Evolutionary conservation across 2,113 vertebrate species (phyloP).

Genomic region (Mobula hypostoma): DNA sequence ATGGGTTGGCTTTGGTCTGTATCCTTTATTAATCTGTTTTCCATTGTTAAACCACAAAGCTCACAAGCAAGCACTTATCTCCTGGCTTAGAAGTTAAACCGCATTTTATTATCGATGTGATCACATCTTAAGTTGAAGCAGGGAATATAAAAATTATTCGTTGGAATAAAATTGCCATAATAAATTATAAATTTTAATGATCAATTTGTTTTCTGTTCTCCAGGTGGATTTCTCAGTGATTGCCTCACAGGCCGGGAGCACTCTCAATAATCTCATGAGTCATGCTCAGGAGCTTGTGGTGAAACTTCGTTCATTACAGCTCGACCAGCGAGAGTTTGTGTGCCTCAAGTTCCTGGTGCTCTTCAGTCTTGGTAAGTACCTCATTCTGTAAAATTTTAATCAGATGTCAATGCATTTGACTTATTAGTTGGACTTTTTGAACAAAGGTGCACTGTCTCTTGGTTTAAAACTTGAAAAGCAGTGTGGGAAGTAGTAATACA

Average conservation of each 20-base stretch:
- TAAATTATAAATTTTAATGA: constrained; percentile 5
- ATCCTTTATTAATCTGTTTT: constrained; percentile 30
- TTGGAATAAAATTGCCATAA: not conserved
- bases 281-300: constrained; percentile 90
- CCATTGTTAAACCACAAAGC: constrained; percentile 33
- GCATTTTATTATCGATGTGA: constrained; percentile 11
- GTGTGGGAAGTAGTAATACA: too few species aligned
- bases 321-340: constrained; percentile 94
- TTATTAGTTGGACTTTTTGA: not conserved
- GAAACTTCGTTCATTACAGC: constrained; percentile 86
- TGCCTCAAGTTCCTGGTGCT: constrained; percentile 98
- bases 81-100: constrained; percentile 12
- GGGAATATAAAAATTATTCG: not conserved
- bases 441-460: not conserved
- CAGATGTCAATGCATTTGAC: not conserved
- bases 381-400: too few species aligned
- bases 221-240: constrained; percentile 91
- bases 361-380: constrained; percentile 86
- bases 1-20: not conserved
- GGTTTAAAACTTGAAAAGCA: not conserved
- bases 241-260: constrained; percentile 83
- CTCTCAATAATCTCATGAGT: constrained; percentile 88
- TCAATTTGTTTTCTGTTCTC: constrained; percentile 46
- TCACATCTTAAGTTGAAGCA: not conserved
- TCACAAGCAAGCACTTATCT: constrained; percentile 15